Conservation (phyloP, 2,888 invertebrate genomes). For the Nycteola revayana region DNA sequence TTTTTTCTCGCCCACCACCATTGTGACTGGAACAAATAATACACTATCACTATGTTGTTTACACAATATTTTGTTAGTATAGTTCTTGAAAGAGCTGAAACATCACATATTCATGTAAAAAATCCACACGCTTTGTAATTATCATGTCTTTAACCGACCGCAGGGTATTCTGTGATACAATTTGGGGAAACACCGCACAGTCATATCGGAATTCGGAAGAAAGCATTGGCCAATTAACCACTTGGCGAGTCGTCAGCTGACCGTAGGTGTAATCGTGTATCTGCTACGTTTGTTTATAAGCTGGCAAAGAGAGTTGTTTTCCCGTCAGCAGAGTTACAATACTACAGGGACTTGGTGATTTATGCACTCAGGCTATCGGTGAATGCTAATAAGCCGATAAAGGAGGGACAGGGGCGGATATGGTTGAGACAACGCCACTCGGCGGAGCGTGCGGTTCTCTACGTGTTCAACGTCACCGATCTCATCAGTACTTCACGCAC, state of each 20-base stretch:
- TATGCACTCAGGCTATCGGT: slow-evolving; percentile 47
- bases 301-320: slow-evolving; percentile 51
- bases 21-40: slow-evolving; percentile 76
- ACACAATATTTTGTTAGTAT: slow-evolving; percentile 14
- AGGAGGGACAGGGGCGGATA: slow-evolving; percentile 7
- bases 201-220: slow-evolving; percentile 44
- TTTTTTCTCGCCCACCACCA: slow-evolving; percentile 91
- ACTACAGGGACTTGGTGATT: slow-evolving; percentile 48
- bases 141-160: slow-evolving; percentile 25
- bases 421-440: slow-evolving; percentile 10
- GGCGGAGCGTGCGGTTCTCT: slow-evolving; percentile 4
- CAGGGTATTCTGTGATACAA: slow-evolving; percentile 31
- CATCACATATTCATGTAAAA: too few relatives aligned
- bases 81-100: too few relatives aligned
- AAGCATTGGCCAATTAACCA: slow-evolving; percentile 44
- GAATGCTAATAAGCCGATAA: slow-evolving; percentile 53
- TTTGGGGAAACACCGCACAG: slow-evolving; percentile 57
- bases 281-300: slow-evolving; percentile 55
- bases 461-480: slow-evolving; percentile 18
- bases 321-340: slow-evolving; percentile 37
- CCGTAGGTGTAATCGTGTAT: slow-evolving; percentile 44
- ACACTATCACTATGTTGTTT: slow-evolving; percentile 22
- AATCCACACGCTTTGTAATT: too few relatives aligned
- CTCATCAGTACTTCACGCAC: slow-evolving; percentile 40
- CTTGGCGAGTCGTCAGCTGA: slow-evolving; percentile 43